Evolutionary conservation across 1,140 invertebrate genomes (phyloP).

Genomic region (Archegozetes longisetosus): DNA sequence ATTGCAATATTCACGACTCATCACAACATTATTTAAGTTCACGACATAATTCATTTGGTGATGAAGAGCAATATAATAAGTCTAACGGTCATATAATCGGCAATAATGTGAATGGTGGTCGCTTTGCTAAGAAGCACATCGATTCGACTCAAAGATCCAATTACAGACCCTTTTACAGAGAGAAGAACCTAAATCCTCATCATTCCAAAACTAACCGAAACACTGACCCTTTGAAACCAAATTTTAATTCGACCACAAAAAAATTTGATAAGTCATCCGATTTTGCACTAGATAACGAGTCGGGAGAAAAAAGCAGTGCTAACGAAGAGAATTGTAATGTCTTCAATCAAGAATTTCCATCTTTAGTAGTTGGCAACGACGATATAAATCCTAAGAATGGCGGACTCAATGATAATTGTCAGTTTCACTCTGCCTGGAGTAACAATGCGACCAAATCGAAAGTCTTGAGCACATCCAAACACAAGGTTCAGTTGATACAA

Average conservation of each 20-base stretch:
- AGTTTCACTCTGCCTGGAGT: not conserved
- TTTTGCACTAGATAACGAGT: not conserved
- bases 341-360: slow-evolving; percentile 29
- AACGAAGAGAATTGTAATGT: slow-evolving; percentile 18
- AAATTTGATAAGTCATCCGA: not conserved
- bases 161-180: not conserved
- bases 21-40: not conserved
- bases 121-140: not conserved
- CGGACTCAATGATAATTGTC: not conserved
- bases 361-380: not conserved
- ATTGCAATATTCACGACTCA: not conserved
- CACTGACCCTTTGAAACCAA: not conserved
- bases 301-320: slow-evolving; percentile 7
- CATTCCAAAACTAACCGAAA: not conserved
- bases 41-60: not conserved
- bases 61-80: not conserved
- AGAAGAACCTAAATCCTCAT: not conserved
- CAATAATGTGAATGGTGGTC: not conserved
- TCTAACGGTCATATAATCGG: not conserved
- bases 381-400: not conserved
- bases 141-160: not conserved
- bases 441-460: not conserved
- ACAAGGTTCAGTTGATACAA: not conserved
- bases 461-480: not conserved
- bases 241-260: not conserved